phyloP scores from a whole-genome alignment of 2,113 vertebrate genomes.

The Hemibagrus wyckioides region DNA sequence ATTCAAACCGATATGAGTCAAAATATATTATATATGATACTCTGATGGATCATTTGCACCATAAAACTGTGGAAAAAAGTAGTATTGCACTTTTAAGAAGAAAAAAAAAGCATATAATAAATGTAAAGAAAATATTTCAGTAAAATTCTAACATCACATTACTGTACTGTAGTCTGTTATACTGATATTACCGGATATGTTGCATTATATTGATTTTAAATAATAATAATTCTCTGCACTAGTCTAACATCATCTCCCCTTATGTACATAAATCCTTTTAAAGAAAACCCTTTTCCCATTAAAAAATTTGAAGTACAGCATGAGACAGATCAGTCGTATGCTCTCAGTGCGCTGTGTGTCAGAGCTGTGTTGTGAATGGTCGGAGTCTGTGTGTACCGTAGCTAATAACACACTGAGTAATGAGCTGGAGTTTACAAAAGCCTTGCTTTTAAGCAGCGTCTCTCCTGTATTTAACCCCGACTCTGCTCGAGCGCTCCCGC shows the following conservation, averaged over 20 bases:
- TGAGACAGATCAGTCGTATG: not conserved
- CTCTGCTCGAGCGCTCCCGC: conserved; percentile 13
- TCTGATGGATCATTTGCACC: no score
- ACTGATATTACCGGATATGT: not conserved
- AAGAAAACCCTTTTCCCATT: no score
- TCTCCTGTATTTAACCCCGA: conserved; percentile 33
- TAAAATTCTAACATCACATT: no score
- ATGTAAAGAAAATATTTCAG: no score
- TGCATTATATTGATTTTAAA: not conserved
- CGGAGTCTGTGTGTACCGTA: not conserved
- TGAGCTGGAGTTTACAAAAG: conserved; percentile 25
- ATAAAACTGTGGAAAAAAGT: no score
- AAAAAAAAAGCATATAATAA: not conserved
- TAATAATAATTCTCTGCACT: not conserved
- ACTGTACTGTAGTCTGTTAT: no score
- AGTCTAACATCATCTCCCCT: not conserved
- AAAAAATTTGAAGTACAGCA: not conserved
- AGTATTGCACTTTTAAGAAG: no score
- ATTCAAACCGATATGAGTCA: no score
- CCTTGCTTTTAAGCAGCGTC: not conserved
- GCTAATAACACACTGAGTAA: conserved; percentile 28
- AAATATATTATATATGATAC: no score
- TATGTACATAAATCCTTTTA: not conserved
- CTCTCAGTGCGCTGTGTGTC: not conserved
- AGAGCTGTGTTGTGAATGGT: not conserved